These are phyloP conservation scores for Carcharodon carcharias DNA, from an alignment of 2,797 vertebrate species.

Conservation along the genomic window DNA sequence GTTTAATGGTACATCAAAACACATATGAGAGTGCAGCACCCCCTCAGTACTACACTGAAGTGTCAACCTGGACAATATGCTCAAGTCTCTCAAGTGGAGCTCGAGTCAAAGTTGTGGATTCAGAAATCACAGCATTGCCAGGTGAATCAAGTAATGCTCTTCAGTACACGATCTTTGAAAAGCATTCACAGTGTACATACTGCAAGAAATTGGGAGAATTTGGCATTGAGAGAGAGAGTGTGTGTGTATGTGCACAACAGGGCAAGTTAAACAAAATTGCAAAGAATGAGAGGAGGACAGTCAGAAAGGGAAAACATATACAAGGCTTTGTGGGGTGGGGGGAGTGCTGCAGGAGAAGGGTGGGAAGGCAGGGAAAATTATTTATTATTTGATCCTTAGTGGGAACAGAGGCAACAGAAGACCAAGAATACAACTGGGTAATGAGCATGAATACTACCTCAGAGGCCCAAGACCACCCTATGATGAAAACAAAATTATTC, in stretches of 20 bases:
- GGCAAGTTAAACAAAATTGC: background rate
- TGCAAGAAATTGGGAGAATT: background rate
- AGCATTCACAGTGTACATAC: background rate
- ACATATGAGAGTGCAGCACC: background rate
- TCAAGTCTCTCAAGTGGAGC: slow-evolving; percentile 8
- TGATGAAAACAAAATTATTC: background rate
- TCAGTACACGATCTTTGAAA: background rate
- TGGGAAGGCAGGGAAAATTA: background rate
- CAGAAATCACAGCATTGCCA: background rate
- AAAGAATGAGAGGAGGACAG: background rate
- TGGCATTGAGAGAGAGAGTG: background rate
- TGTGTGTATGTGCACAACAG: background rate
- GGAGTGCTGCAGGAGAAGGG: no score
- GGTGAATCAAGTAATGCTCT: background rate
- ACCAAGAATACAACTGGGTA: background rate
- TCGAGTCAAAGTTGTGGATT: background rate
- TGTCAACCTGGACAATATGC: background rate
- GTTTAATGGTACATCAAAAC: background rate
- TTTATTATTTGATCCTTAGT: background rate
- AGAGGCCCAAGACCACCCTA: background rate
- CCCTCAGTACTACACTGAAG: background rate
- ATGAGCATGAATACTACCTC: background rate
- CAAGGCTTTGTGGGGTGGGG: no score
- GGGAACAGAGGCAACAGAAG: background rate
- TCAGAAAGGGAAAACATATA: background rate